These are phyloP conservation scores for Clanis bilineata DNA, from an alignment of 2,888 invertebrate species.

Conservation along the genomic window DNA sequence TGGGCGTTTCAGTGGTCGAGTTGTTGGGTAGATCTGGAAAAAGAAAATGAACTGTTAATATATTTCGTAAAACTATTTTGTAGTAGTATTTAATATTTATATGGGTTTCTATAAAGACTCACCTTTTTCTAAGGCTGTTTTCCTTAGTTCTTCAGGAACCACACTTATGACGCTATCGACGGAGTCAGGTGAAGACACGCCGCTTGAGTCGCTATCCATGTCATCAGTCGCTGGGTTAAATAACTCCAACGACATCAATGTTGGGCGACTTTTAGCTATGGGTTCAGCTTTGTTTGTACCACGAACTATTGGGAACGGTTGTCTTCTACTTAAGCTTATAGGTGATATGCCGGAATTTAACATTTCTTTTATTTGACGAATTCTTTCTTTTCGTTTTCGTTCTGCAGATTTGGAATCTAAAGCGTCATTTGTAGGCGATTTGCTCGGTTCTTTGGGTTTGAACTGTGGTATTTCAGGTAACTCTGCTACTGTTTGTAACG, in stretches of 20 bases:
- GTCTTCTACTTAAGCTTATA: slow-evolving; percentile 71
- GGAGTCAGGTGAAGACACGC: slow-evolving; percentile 93
- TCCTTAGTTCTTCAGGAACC: slow-evolving; percentile 83
- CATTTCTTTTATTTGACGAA: slow-evolving; percentile 87
- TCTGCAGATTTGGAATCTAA: slow-evolving; percentile 75
- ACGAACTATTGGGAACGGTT: slow-evolving; percentile 87
- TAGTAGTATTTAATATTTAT: too few species aligned
- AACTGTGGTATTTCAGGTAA: slow-evolving; percentile 84
- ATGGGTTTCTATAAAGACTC: slow-evolving; percentile 20
- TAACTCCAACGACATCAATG: slow-evolving; percentile 89
- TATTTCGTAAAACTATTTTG: not conserved
- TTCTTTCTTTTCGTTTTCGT: slow-evolving; percentile 82
- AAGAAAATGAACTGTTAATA: slow-evolving; percentile 19
- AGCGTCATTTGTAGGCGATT: slow-evolving; percentile 58
- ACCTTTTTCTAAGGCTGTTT: slow-evolving; percentile 74
- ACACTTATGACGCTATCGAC: slow-evolving; percentile 93
- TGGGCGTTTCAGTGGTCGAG: slow-evolving; percentile 43
- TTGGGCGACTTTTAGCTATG: slow-evolving; percentile 86
- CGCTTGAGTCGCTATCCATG: slow-evolving; percentile 94
- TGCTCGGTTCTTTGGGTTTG: slow-evolving; percentile 61
- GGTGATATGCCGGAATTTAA: slow-evolving; percentile 86
- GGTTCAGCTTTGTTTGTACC: slow-evolving; percentile 83
- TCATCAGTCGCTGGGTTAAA: slow-evolving; percentile 96
- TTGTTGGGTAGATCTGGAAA: slow-evolving; percentile 56
- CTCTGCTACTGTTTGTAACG: slow-evolving; percentile 83